Conservation (phyloP, 2,113 vertebrate genomes). For the Otocyon megalotis region DNA sequence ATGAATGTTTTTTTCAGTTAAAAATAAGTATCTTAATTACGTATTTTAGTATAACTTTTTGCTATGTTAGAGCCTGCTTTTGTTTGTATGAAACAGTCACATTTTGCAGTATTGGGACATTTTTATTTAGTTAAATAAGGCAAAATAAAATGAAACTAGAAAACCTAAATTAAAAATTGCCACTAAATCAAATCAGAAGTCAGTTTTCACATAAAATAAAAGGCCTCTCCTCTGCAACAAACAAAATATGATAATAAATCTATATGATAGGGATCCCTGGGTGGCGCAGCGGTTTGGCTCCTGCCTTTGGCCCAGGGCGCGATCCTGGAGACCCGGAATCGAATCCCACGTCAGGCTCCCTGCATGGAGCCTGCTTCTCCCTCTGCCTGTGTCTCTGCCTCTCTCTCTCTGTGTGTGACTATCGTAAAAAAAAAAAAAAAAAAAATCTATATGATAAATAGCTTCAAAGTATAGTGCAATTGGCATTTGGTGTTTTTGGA, state of each 20-base stretch:
- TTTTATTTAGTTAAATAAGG: background rate
- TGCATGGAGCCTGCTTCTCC: too few species aligned
- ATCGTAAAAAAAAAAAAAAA: too few species aligned
- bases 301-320: too few species aligned
- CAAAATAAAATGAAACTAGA: slow-evolving; percentile 62
- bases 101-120: background rate
- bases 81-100: background rate
- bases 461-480: slow-evolving; percentile 13
- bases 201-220: slow-evolving; percentile 67
- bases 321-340: too few species aligned
- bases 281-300: too few species aligned
- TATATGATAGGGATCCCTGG: too few species aligned
- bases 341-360: too few species aligned
- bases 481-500: slow-evolving; percentile 47
- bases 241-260: slow-evolving; percentile 68
- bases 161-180: slow-evolving; percentile 66
- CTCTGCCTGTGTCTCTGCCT: too few species aligned
- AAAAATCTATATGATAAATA: slow-evolving; percentile 75
- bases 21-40: background rate
- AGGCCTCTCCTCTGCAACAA: slow-evolving; percentile 42
- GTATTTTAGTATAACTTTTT: background rate
- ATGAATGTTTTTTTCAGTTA: background rate
- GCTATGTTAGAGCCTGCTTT: background rate
- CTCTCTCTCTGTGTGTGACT: too few species aligned
- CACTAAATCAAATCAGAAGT: slow-evolving; percentile 64